Evolutionary conservation across 2,888 invertebrate genomes (phyloP).

Genomic region (Drosophila eohydei): DNA sequence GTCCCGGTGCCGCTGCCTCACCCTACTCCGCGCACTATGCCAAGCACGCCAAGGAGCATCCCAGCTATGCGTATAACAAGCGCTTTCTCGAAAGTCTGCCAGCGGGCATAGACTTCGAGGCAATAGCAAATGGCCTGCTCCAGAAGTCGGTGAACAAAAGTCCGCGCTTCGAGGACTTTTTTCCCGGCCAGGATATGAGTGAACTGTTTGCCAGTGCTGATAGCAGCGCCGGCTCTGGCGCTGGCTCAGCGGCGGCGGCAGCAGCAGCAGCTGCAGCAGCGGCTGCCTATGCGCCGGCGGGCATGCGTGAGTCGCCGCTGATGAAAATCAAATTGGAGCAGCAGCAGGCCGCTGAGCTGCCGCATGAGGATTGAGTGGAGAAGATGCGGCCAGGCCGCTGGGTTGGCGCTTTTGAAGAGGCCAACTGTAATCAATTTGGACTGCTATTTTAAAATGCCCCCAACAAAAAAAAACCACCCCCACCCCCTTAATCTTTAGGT

Average conservation of each 20-base stretch:
- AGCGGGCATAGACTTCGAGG: slow-evolving; percentile 83
- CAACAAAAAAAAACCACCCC: neutral
- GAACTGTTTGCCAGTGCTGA: slow-evolving; percentile 79
- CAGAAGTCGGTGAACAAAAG: slow-evolving; percentile 84
- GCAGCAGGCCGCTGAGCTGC: slow-evolving; percentile 81
- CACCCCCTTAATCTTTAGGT: slow-evolving; percentile 68
- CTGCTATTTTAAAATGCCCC: slow-evolving; percentile 80
- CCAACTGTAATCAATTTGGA: slow-evolving; percentile 68
- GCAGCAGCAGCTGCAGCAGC: slow-evolving; percentile 69
- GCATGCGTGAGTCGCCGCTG: slow-evolving; percentile 76
- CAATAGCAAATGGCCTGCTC: slow-evolving; percentile 82
- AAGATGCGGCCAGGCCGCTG: slow-evolving; percentile 22
- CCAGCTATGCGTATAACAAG: slow-evolving; percentile 82
- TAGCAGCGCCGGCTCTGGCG: slow-evolving; percentile 55
- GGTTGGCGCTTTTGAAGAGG: slow-evolving; percentile 59
- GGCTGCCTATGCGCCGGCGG: slow-evolving; percentile 67
- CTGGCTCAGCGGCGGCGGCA: slow-evolving; percentile 37
- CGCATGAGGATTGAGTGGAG: slow-evolving; percentile 82
- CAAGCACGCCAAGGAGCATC: slow-evolving; percentile 79
- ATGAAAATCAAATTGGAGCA: slow-evolving; percentile 84
- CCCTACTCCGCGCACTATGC: slow-evolving; percentile 75
- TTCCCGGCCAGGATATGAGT: slow-evolving; percentile 82
- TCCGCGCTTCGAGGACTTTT: slow-evolving; percentile 84
- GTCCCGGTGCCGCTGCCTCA: slow-evolving; percentile 70
- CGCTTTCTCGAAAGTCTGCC: slow-evolving; percentile 83